Percentiles rank a stretch among this genome's conserved stretches.
Evolutionary conservation across 37 sponge, comb jelly and placozoan species (phyloP).

Genomic region (Oopsacas minuta): DNA sequence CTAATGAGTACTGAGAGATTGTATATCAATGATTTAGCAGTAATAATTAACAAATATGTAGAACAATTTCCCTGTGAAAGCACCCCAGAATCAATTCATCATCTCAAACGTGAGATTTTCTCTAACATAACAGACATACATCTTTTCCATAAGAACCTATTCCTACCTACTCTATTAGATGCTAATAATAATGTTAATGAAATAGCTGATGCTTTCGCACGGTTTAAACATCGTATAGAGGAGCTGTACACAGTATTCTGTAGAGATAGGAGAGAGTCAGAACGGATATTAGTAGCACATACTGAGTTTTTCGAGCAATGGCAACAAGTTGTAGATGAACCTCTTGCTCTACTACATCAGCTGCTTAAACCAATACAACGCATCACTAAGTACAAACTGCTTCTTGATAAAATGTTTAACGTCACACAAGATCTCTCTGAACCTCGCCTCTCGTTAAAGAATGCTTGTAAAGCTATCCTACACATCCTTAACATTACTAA

Average conservation of each 20-base stretch:
- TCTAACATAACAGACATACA: neutral
- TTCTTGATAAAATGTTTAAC: neutral
- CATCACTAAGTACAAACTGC: constrained; percentile 16
- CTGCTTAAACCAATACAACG: neutral
- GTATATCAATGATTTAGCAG: neutral
- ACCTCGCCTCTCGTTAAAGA: neutral
- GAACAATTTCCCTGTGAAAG: neutral
- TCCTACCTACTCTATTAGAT: neutral
- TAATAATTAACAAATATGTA: neutral
- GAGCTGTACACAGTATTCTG: constrained; percentile 14
- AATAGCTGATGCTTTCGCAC: neutral
- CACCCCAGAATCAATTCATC: neutral
- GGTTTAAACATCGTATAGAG: constrained; percentile 5
- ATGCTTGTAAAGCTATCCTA: neutral
- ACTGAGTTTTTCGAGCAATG: constrained; percentile 7
- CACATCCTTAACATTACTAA: constrained; percentile 14
- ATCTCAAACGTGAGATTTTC: constrained; percentile 3
- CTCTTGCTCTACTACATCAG: neutral
- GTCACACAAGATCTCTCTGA: constrained; percentile 2
- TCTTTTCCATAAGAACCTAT: neutral
- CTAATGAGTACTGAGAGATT: neutral
- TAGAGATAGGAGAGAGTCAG: neutral
- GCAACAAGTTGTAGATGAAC: neutral
- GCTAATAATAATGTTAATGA: neutral
- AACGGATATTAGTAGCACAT: neutral